phyloP scores from a whole-genome alignment of 2,797 vertebrate species.

The Xenentodon cancila region DNA sequence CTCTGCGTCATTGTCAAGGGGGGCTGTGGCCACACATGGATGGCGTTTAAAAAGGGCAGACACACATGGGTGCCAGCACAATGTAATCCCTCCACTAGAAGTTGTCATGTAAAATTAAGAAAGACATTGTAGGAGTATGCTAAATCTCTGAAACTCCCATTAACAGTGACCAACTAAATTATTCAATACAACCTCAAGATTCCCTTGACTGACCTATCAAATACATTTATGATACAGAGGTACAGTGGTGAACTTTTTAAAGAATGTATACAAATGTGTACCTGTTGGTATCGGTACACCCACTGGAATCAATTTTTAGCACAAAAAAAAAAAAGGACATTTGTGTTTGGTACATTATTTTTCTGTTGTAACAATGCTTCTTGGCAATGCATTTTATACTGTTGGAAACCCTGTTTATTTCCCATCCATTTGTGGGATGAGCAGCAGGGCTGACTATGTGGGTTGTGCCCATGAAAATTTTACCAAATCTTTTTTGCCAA shows the following conservation, averaged over 20 bases:
- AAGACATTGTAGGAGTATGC: constrained; percentile 64
- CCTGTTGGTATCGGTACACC: constrained; percentile 38
- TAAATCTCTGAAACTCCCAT: constrained; percentile 53
- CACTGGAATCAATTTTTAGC: background rate
- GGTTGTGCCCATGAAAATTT: too few species aligned
- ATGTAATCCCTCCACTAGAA: constrained; percentile 56
- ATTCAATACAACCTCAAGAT: constrained; percentile 51
- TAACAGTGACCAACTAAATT: constrained; percentile 52
- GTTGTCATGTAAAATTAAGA: constrained; percentile 69
- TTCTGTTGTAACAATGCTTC: too few species aligned
- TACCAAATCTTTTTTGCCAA: too few species aligned
- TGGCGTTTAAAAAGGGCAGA: constrained; percentile 67
- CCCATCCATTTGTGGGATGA: too few species aligned
- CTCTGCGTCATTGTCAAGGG: constrained; percentile 70
- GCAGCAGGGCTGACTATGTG: too few species aligned
- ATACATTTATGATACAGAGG: constrained; percentile 6
- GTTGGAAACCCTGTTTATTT: too few species aligned
- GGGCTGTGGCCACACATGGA: constrained; percentile 65
- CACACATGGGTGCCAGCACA: constrained; percentile 59
- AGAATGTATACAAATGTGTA: constrained; percentile 10
- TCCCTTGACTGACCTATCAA: constrained; percentile 17
- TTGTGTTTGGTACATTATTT: too few species aligned
- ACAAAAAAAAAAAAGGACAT: too few species aligned
- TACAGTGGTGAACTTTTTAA: background rate
- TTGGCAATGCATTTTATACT: too few species aligned